Conservation (phyloP, 2,888 invertebrate genomes). For the Chrysina gloriosa region DNA sequence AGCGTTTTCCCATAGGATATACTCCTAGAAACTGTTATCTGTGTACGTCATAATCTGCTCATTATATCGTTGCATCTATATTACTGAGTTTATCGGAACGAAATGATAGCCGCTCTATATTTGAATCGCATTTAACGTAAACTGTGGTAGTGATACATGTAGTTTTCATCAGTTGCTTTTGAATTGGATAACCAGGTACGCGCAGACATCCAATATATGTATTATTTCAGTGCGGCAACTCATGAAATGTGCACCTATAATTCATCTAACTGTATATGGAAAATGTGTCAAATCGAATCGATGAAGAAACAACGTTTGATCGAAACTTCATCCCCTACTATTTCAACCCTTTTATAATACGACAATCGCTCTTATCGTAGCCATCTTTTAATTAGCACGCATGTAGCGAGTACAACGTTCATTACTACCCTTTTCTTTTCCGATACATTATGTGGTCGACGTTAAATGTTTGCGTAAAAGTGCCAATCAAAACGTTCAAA, state of each 20-base stretch:
- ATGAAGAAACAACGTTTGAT: not conserved
- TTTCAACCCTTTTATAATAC: not conserved
- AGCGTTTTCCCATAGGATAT: no score
- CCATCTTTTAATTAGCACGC: not conserved
- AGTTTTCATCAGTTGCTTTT: no score
- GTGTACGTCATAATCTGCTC: no score
- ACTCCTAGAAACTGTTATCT: no score
- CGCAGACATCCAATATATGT: no score
- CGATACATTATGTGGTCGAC: not conserved
- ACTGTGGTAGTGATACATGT: no score
- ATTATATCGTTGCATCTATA: no score
- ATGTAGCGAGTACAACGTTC: not conserved
- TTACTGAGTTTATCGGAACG: no score
- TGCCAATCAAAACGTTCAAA: slow-evolving; percentile 15
- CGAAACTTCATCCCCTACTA: slow-evolving; percentile 4
- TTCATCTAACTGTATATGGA: not conserved
- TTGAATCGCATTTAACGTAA: no score
- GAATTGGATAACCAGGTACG: no score
- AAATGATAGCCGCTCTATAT: no score
- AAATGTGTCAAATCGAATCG: not conserved
- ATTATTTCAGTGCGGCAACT: not conserved
- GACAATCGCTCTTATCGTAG: not conserved
- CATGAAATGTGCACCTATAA: not conserved
- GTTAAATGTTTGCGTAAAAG: slow-evolving; percentile 3
- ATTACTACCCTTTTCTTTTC: slow-evolving; percentile 10